phyloP scores from a whole-genome alignment of 2,113 vertebrate species.

The Rhinopithecus roxellana region DNA sequence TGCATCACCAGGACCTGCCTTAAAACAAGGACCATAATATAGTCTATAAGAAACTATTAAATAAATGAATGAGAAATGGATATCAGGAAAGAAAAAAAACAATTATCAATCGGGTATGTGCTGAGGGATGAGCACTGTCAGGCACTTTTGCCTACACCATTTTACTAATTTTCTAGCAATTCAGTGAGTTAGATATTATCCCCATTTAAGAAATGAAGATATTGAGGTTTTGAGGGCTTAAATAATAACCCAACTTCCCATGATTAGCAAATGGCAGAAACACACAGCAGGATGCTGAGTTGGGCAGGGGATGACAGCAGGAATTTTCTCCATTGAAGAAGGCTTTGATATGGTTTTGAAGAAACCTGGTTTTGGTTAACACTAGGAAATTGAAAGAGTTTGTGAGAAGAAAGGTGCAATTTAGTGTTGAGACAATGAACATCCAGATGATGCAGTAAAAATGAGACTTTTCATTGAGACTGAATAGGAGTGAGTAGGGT shows the following conservation, averaged over 20 bases:
- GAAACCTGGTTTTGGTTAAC: slow-evolving; percentile 51
- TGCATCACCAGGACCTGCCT: not conserved
- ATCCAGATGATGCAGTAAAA: slow-evolving; percentile 20
- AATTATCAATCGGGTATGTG: not conserved
- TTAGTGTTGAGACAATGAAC: slow-evolving; percentile 50
- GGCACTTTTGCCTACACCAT: not conserved
- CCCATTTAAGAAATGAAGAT: not conserved
- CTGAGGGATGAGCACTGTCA: not conserved
- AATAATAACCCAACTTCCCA: not conserved
- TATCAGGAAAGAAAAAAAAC: not conserved
- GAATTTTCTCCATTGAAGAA: not conserved
- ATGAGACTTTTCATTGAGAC: not conserved
- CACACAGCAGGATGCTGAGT: not conserved
- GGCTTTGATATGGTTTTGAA: slow-evolving; percentile 47
- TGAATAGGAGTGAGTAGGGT: not conserved
- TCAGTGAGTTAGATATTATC: not conserved
- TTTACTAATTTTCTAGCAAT: not conserved
- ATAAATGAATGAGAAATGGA: not conserved
- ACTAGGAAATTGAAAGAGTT: slow-evolving; percentile 49
- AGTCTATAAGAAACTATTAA: not conserved
- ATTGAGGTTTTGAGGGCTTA: not conserved
- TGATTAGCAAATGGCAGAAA: not conserved
- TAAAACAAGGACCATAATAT: not conserved
- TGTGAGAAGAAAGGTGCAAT: slow-evolving; percentile 43
- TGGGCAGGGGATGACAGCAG: not conserved